A percentile compares a stretch with the other conserved stretches of the same genome.
Conservation (phyloP, 2,888 invertebrate species). For the Agonopterix arenella region DNA sequence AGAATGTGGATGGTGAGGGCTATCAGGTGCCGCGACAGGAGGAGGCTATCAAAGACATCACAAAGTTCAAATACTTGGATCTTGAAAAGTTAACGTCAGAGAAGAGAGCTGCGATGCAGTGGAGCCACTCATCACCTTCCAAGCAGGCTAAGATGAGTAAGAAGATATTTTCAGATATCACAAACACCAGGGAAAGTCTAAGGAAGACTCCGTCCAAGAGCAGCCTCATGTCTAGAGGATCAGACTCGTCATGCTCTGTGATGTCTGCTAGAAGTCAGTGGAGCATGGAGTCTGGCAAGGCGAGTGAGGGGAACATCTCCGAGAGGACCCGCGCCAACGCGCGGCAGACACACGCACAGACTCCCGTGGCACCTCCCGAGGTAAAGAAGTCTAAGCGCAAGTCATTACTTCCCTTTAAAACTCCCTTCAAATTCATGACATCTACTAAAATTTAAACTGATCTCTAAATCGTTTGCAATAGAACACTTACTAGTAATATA, state of each 20-base stretch:
- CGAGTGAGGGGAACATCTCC: slow-evolving; percentile 36
- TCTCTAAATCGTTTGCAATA: slow-evolving; percentile 1
- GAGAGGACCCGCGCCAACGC: slow-evolving; percentile 37
- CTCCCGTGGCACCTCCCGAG: slow-evolving; percentile 43
- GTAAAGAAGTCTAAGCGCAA: slow-evolving; percentile 57
- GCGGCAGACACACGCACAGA: slow-evolving; percentile 36
- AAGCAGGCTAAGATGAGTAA: slow-evolving; percentile 53
- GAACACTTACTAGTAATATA: too few species aligned
- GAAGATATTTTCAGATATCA: slow-evolving; percentile 48
- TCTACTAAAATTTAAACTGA: slow-evolving; percentile 44
- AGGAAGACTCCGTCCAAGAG: slow-evolving; percentile 62
- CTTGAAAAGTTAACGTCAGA: slow-evolving; percentile 50
- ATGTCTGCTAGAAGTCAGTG: slow-evolving; percentile 45
- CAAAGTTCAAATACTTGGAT: slow-evolving; percentile 66
- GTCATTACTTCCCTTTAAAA: slow-evolving; percentile 65
- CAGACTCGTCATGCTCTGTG: slow-evolving; percentile 45
- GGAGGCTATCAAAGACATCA: slow-evolving; percentile 41
- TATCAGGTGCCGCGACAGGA: slow-evolving; percentile 35
- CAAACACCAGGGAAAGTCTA: slow-evolving; percentile 35
- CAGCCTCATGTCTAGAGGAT: slow-evolving; percentile 52
- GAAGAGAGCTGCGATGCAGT: slow-evolving; percentile 47
- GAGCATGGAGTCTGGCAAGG: slow-evolving; percentile 44
- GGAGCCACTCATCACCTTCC: slow-evolving; percentile 59
- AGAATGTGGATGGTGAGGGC: slow-evolving; percentile 38
- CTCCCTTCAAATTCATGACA: slow-evolving; percentile 67